phyloP scores from a whole-genome alignment of 2,113 vertebrate genomes.

The Fregata magnificens region DNA sequence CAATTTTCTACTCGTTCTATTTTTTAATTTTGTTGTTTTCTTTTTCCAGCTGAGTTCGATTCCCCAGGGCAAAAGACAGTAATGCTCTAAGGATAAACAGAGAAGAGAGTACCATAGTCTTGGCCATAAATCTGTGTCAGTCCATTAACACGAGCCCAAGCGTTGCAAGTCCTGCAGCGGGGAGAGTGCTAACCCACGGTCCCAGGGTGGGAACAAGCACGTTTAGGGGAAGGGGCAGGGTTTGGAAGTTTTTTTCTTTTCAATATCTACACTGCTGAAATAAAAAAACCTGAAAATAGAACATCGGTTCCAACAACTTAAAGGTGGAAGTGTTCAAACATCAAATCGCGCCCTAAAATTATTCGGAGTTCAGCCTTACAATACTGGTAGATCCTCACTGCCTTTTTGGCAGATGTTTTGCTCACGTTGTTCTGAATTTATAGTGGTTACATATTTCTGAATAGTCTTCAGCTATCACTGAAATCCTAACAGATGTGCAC shows the following conservation, averaged over 20 bases:
- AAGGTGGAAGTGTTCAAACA: not conserved
- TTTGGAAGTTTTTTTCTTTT: not conserved
- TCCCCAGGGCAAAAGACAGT: not conserved
- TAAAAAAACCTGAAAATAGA: not conserved
- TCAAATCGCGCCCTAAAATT: not conserved
- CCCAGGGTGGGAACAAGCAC: not conserved
- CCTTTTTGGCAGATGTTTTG: not conserved
- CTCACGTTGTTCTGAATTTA: not conserved
- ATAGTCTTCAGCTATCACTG: not conserved
- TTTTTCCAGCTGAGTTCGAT: not conserved
- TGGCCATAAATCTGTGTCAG: slow-evolving; percentile 10
- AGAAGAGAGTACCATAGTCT: not conserved
- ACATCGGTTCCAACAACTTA: not conserved
- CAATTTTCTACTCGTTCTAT: not conserved
- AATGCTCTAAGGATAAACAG: not conserved
- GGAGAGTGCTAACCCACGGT: not conserved
- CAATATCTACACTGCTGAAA: not conserved
- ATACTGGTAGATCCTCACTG: not conserved
- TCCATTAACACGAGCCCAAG: not conserved
- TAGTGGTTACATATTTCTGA: not conserved
- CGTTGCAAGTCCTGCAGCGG: not conserved
- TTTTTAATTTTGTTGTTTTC: not conserved
- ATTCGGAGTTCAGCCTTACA: not conserved
- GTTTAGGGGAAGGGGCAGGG: not conserved
- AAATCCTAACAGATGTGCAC: not conserved